These are phyloP conservation scores for Grammomys dolichurus DNA, from an alignment of 2,113 vertebrate genomes.

Conservation along the genomic window DNA sequence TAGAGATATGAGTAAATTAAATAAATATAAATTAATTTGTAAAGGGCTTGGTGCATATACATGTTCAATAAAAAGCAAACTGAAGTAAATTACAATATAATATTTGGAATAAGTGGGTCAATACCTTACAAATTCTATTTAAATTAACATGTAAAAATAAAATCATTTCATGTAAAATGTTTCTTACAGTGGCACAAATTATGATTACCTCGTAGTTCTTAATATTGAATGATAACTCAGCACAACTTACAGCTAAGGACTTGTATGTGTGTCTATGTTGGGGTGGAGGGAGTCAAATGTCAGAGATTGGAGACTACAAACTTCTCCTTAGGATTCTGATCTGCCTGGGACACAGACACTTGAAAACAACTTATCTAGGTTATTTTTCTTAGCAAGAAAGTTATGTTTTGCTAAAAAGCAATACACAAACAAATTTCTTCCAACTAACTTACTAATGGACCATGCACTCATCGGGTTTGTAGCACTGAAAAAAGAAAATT, in stretches of 20 bases:
- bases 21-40: background rate
- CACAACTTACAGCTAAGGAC: background rate
- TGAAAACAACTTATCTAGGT: background rate
- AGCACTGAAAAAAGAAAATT: background rate
- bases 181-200: background rate
- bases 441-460: background rate
- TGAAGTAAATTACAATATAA: background rate
- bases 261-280: background rate
- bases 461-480: background rate
- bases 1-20: background rate
- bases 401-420: background rate
- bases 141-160: background rate
- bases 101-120: background rate
- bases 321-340: background rate
- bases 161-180: background rate
- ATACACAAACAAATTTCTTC: background rate
- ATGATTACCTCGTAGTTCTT: background rate
- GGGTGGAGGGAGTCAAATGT: background rate
- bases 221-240: background rate
- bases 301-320: no score
- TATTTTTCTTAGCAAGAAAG: background rate
- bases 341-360: background rate
- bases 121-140: background rate
- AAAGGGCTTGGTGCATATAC: background rate
- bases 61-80: background rate